Conservation (phyloP, 2,113 vertebrate species). For the Neodontobutis hainanensis region DNA sequence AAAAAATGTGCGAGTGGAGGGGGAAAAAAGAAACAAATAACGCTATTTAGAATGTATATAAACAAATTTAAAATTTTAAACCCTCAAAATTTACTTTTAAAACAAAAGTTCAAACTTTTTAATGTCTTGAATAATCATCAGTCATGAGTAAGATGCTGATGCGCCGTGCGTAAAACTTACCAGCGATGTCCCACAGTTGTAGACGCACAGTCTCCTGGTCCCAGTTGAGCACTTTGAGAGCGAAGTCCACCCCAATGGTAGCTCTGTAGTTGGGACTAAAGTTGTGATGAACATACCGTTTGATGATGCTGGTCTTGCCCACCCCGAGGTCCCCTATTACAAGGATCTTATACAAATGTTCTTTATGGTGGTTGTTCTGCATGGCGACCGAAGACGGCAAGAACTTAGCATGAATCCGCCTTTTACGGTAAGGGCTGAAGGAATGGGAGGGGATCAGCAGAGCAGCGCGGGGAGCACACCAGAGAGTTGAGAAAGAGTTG, state of each 20-base stretch:
- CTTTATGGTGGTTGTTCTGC: slow-evolving; percentile 87
- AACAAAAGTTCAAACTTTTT: no score
- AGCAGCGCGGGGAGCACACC: slow-evolving; percentile 6
- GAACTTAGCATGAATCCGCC: slow-evolving; percentile 69
- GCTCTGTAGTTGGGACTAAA: slow-evolving; percentile 87
- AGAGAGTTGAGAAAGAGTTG: background rate
- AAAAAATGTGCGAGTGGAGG: no score
- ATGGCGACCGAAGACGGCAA: slow-evolving; percentile 79
- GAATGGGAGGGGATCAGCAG: slow-evolving; percentile 3
- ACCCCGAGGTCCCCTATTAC: slow-evolving; percentile 89
- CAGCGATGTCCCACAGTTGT: slow-evolving; percentile 87
- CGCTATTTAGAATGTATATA: no score
- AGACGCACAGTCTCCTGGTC: slow-evolving; percentile 92
- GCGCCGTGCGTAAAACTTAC: slow-evolving; percentile 50
- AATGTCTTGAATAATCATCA: no score
- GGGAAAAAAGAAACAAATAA: no score
- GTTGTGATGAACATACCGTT: slow-evolving; percentile 95
- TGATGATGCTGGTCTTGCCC: slow-evolving; percentile 84
- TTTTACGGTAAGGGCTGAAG: slow-evolving; percentile 14
- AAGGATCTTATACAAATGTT: slow-evolving; percentile 95
- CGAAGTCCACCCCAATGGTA: slow-evolving; percentile 98
- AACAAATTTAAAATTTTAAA: no score
- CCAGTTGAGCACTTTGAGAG: slow-evolving; percentile 96
- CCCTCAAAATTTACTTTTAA: no score
- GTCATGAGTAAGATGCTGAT: background rate